Conservation (phyloP, 2,888 invertebrate species). For the Aporophyla nigra region DNA sequence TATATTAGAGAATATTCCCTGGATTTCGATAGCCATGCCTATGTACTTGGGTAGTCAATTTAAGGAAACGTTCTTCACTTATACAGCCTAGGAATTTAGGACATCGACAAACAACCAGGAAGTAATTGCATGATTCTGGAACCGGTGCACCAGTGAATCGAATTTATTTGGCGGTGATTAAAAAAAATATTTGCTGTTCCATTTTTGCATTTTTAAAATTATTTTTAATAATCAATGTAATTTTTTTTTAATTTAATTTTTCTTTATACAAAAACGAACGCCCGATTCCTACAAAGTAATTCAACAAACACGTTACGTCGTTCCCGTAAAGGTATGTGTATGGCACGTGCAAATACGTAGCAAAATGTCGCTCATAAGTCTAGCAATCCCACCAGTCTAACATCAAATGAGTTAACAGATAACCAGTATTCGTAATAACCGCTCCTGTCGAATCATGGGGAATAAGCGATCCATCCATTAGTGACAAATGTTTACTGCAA, state of each 20-base stretch:
- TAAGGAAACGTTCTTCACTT: neutral
- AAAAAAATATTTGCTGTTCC: no score
- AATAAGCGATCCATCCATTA: slow-evolving; percentile 80
- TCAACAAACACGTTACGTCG: neutral
- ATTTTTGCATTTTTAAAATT: no score
- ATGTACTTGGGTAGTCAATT: neutral
- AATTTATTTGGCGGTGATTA: no score
- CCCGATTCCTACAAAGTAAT: neutral
- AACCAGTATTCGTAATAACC: slow-evolving; percentile 65
- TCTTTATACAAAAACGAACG: no score
- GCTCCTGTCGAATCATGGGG: slow-evolving; percentile 69
- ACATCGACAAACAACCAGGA: no score
- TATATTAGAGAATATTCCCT: neutral
- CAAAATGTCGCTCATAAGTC: slow-evolving; percentile 25
- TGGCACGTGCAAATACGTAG: neutral
- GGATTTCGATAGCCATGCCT: neutral
- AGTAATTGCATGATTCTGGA: no score
- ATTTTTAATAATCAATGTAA: no score
- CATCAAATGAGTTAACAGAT: slow-evolving; percentile 65
- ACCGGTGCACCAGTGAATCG: no score
- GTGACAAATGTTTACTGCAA: slow-evolving; percentile 85
- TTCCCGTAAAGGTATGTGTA: neutral
- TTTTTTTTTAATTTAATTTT: no score
- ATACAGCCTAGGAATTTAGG: no score
- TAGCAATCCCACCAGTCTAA: slow-evolving; percentile 40